These are phyloP conservation scores for Dione vanillae DNA, from an alignment of 2,888 invertebrate species.

Conservation along the genomic window DNA sequence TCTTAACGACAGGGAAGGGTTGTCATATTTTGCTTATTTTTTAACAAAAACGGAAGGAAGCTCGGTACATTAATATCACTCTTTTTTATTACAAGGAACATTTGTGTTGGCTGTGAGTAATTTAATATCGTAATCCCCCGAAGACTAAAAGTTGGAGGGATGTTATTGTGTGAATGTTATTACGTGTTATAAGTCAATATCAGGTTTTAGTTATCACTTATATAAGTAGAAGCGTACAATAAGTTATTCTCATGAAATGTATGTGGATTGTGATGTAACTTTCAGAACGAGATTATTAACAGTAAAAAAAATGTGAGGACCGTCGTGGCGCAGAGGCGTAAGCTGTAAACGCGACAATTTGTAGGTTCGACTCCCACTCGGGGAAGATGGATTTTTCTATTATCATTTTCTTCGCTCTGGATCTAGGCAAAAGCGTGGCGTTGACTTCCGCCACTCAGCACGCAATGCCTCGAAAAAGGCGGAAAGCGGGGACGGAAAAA, in stretches of 20 bases:
- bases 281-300: background rate
- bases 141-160: background rate
- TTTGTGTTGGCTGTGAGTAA: slow-evolving; percentile 2
- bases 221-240: background rate
- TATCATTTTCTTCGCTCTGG: too few species aligned
- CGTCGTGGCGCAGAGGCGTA: too few species aligned
- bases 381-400: too few species aligned
- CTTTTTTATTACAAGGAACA: background rate
- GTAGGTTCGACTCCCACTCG: too few species aligned
- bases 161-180: background rate
- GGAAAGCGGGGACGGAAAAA: too few species aligned
- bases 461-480: too few species aligned
- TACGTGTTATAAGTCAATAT: background rate
- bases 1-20: slow-evolving; percentile 21
- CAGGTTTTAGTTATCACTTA: background rate
- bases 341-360: too few species aligned
- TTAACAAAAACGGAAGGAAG: background rate
- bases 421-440: too few species aligned
- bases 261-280: background rate
- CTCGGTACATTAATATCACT: background rate
- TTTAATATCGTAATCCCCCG: background rate
- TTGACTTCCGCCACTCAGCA: too few species aligned
- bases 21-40: slow-evolving; percentile 22
- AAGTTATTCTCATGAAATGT: background rate
- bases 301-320: too few species aligned